Conservation (phyloP, 2,113 vertebrate genomes). For the Bubalus kerabau region DNA sequence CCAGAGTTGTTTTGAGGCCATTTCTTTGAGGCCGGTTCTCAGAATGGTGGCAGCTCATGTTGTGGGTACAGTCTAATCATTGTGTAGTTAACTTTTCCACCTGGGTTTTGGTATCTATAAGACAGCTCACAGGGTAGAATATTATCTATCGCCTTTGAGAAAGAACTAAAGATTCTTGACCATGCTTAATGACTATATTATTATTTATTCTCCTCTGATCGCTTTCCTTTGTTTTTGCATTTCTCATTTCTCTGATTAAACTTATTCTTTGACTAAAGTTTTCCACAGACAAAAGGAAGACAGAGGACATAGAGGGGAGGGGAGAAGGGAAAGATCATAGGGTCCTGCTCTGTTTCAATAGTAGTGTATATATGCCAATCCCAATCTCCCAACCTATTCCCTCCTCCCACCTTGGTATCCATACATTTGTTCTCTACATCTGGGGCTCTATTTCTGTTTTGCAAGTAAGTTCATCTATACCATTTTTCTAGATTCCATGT, state of each 20-base stretch:
- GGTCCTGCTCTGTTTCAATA: not conserved
- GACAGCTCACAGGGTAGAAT: not conserved
- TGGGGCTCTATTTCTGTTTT: not conserved
- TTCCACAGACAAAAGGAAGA: not conserved
- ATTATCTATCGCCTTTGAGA: not conserved
- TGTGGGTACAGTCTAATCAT: not conserved
- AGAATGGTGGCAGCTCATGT: not conserved
- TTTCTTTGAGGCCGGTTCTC: not conserved
- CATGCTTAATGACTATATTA: not conserved
- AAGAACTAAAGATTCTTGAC: not conserved
- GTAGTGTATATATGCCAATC: not conserved
- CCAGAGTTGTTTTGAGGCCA: not conserved
- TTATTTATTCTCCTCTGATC: not conserved
- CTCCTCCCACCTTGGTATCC: not conserved
- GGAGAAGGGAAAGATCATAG: not conserved
- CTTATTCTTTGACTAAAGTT: not conserved
- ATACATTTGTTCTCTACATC: not conserved
- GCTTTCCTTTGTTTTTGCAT: not conserved
- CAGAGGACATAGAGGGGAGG: not conserved
- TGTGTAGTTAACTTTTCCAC: not conserved
- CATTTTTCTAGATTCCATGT: not conserved
- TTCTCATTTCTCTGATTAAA: not conserved
- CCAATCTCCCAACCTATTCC: not conserved
- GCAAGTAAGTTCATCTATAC: not conserved
- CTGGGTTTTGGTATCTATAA: not conserved